Evolutionary conservation across 2,888 invertebrate species (phyloP).

Genomic region (Eupithecia centaureata): DNA sequence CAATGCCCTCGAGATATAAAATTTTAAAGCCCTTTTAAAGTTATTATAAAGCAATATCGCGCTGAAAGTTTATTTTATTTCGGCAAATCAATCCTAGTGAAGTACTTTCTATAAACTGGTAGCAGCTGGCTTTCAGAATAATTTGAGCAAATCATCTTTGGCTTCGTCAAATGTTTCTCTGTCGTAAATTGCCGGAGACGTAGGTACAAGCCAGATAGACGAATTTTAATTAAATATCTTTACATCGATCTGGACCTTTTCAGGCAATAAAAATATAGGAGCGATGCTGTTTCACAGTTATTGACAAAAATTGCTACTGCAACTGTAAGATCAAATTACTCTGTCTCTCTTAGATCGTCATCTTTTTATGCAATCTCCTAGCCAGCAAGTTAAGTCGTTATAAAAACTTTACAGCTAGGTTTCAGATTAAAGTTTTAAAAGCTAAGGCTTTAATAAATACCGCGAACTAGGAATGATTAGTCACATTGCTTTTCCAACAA

Average conservation of each 20-base stretch:
- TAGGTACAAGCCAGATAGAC: conserved; percentile 49
- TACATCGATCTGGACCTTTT: conserved; percentile 25
- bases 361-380: not conserved
- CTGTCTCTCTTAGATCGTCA: not conserved
- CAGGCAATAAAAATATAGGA: conserved; percentile 5
- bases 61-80: conserved; percentile 28
- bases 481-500: not conserved
- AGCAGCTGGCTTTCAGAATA: conserved; percentile 54
- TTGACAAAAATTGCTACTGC: conserved; percentile 2
- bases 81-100: conserved; percentile 28
- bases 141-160: conserved; percentile 56
- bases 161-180: conserved; percentile 55
- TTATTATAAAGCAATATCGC: conserved; percentile 19
- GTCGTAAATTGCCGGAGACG: conserved; percentile 52
- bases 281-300: not conserved
- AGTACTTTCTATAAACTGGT: conserved; percentile 41
- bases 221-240: conserved; percentile 61
- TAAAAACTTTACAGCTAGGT: not conserved
- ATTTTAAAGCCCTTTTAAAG: not conserved
- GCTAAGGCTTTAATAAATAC: not conserved
- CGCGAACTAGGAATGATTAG: not conserved
- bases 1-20: conserved; percentile 4
- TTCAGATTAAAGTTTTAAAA: not conserved
- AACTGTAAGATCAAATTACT: not conserved
- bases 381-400: not conserved